Percentiles rank a stretch among this genome's conserved stretches.
These are phyloP conservation scores for Mythimna pallens DNA, from an alignment of 2,888 invertebrate genomes.

Conservation along the genomic window DNA sequence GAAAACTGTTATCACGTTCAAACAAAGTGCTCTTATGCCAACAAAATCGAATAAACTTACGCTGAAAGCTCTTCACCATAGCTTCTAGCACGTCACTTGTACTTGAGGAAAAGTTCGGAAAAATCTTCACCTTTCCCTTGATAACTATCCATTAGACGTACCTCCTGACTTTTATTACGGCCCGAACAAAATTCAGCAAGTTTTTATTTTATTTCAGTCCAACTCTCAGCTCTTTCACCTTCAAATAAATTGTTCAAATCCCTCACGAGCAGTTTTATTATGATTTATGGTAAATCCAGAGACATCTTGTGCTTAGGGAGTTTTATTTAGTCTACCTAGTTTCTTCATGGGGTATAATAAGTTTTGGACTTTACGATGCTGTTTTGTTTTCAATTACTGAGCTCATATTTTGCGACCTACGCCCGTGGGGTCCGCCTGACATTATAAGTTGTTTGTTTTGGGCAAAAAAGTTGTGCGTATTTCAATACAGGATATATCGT, in stretches of 20 bases:
- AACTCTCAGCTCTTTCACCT: conserved; percentile 60
- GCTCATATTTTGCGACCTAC: conserved; percentile 21
- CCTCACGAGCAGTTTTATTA: conserved; percentile 67
- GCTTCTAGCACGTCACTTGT: conserved; percentile 53
- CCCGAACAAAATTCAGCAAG: conserved; percentile 43
- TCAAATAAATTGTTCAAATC: conserved; percentile 66
- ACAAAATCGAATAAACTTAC: conserved; percentile 61
- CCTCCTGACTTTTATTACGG: conserved; percentile 55
- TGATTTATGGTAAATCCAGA: conserved; percentile 65
- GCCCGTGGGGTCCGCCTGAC: conserved; percentile 36
- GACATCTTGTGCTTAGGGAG: conserved; percentile 55
- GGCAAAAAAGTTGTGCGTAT: conserved; percentile 24
- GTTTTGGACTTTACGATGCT: conserved; percentile 50
- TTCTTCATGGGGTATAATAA: conserved; percentile 49
- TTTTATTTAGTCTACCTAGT: conserved; percentile 57
- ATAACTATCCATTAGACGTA: conserved; percentile 60
- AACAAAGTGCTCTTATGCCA: conserved; percentile 60
- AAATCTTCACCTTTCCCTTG: conserved; percentile 44
- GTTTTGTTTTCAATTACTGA: conserved; percentile 56
- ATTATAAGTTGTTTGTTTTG: conserved; percentile 21
- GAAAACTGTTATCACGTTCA: conserved; percentile 58
- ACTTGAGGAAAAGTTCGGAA: conserved; percentile 48
- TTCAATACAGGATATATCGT: not conserved
- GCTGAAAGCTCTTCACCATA: conserved; percentile 55
- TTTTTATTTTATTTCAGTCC: conserved; percentile 60